phyloP scores from a whole-genome alignment of 2,797 vertebrate genomes.

The Erpetoichthys calabaricus region DNA sequence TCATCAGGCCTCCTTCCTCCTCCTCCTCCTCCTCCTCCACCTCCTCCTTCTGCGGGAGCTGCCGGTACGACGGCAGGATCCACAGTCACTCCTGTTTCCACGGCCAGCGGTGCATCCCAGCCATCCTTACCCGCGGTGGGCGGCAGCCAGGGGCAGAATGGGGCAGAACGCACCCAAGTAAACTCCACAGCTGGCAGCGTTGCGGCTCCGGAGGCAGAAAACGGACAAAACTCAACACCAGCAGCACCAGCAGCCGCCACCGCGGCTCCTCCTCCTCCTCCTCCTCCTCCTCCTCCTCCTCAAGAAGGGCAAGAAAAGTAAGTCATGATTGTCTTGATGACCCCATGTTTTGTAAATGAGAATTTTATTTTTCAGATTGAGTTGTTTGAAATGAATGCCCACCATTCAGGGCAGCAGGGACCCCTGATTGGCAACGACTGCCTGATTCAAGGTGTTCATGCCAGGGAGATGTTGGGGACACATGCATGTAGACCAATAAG shows the following conservation, averaged over 20 bases:
- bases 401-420: too few relatives aligned
- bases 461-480: too few relatives aligned
- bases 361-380: too few relatives aligned
- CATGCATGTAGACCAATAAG: too few relatives aligned
- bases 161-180: slow-evolving; percentile 46
- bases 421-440: too few relatives aligned
- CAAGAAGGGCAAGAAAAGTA: slow-evolving; percentile 52
- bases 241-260: slow-evolving; percentile 24
- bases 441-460: too few relatives aligned
- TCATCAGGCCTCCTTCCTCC: slow-evolving; percentile 30
- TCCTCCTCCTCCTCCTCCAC: slow-evolving; percentile 27
- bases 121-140: slow-evolving; percentile 46
- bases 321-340: slow-evolving; percentile 3
- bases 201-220: slow-evolving; percentile 44
- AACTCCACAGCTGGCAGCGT: slow-evolving; percentile 18
- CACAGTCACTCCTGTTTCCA: slow-evolving; percentile 30
- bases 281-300: too few relatives aligned
- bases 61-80: slow-evolving; percentile 39
- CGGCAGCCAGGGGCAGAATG: slow-evolving; percentile 42
- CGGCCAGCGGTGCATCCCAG: slow-evolving; percentile 33
- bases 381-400: too few relatives aligned
- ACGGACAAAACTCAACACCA: slow-evolving; percentile 38
- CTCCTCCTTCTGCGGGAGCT: slow-evolving; percentile 34
- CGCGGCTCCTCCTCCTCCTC: too few relatives aligned
- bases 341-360: too few relatives aligned